phyloP scores from a whole-genome alignment of 2,888 invertebrate genomes.

The Automeris io region DNA sequence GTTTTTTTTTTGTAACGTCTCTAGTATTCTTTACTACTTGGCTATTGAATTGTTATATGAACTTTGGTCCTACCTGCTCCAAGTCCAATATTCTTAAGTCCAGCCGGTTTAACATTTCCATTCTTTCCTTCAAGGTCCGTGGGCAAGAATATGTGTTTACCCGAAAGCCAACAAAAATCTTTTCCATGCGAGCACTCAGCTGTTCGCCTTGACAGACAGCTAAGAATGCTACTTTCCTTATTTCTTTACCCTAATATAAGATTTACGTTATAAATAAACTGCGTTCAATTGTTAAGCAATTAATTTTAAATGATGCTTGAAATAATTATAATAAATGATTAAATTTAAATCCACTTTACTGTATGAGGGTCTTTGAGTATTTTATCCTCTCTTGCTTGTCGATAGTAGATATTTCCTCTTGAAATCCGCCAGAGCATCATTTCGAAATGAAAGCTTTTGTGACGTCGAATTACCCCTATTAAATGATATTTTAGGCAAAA shows the following conservation, averaged over 20 bases:
- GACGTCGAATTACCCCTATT: constrained; percentile 36
- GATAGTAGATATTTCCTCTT: constrained; percentile 90
- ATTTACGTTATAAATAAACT: too few species aligned
- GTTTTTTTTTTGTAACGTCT: too few species aligned
- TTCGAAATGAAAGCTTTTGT: constrained; percentile 42
- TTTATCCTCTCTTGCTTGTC: constrained; percentile 85
- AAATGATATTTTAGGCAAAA: too few species aligned
- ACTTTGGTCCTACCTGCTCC: constrained; percentile 70
- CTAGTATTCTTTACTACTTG: background rate
- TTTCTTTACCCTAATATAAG: constrained; percentile 81
- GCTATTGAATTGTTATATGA: background rate
- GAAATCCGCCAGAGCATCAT: constrained; percentile 62
- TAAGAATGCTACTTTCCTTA: constrained; percentile 91
- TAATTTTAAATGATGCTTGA: too few species aligned
- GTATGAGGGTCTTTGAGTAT: constrained; percentile 87
- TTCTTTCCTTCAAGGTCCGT: constrained; percentile 83
- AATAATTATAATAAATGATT: background rate
- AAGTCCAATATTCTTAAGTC: constrained; percentile 87
- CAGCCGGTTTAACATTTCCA: constrained; percentile 86
- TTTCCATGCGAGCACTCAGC: constrained; percentile 85
- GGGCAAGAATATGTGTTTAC: constrained; percentile 93
- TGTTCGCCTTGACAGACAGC: constrained; percentile 91
- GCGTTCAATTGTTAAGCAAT: too few species aligned
- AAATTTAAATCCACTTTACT: constrained; percentile 60
- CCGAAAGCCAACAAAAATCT: constrained; percentile 92